Evolutionary conservation across 1,140 invertebrate genomes (phyloP), one percentile per base, ranked within the genome.

Genomic region (Drosophila athabasca): DNA sequence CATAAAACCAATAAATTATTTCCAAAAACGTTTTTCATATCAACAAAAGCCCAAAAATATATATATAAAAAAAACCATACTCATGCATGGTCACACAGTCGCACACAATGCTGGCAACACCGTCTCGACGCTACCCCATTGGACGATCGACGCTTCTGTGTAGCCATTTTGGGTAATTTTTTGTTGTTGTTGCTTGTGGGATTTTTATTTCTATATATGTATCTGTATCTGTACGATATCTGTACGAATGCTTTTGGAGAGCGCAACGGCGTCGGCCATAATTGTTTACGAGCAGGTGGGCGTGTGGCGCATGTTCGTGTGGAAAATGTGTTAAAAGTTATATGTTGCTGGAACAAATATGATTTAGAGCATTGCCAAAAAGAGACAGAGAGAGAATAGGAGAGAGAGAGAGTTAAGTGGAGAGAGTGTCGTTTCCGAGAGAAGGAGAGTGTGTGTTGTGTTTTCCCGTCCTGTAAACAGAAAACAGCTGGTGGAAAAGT

Each of bases 211-310:
- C 62, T 35, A 11, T 51, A 69, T 29, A 17, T 26, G 61, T 77
- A 62, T 70, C 17, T 19, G 17, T 19, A 19, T 19, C 46, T 67
- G 43, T 54, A 17, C 41, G 26, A 54, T 67, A 69, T 70, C 26
- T 58, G 70, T 65, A 70, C 31, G 31, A 35, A 35, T 35, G 31
- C 6, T 39, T 39, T 39, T 71, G 61, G 78, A 62, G 79, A 82
- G 82, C 78, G 50, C 48, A 61, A 64, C 81, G 70, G 75, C 79
- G 82, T 88, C 83, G 76, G 83, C 83, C 83, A 87, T 87, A 88
- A 89, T 87, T 87, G 83, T 87, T 89, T 83, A 89, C 71, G 81
- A 76, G 57, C 55, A 82, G 79, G 79, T 85, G 78, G 65, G 82
- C 78, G 81, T 62, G 71, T 61, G 69, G 68, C 41, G 65, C 66